Evolutionary conservation across 2,113 vertebrate genomes (phyloP), one percentile per base, ranked within the genome.

Genomic region (Colinus virginianus): DNA sequence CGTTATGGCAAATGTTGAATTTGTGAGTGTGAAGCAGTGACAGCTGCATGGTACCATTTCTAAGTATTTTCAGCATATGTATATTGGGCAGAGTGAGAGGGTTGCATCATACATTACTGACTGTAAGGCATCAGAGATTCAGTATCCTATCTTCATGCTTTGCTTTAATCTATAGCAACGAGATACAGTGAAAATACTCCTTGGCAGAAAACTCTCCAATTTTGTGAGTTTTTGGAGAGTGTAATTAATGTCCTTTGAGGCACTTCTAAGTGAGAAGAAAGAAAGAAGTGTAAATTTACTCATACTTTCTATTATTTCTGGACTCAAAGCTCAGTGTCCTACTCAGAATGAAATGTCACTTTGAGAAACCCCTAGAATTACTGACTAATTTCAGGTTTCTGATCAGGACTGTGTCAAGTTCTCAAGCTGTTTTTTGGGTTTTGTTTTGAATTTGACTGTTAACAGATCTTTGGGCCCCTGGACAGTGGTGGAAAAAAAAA

Each of bases 231-330:
- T 93, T 82, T 91, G 70, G 74, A 95, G 59, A 82, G 49, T 83
- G 70, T 87, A 96, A 95, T 95, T 95, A 92, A 66, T 78, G 49
- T 90, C 62, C 85, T 90, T 77, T 48, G 83, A 95, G 91, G 70
- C 32, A 78, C 23, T 86, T 94, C 77, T 22, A 91, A 94, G 77
- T n/a, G n/a, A 86, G 66, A 64, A 90, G 56, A 93, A 86, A 74
- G 59, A 78, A 13, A 76, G 25, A 62, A 81, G 22, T 76, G 48
- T 77, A 89, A 82, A 91, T 87, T 94, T 94, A 81, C 45, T 56
- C 23, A 56, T 78, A 25, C 14, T 78, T 77, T 59, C 91, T 72
- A 69, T 64, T 85, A 66, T 89, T 79, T 82, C 82, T 91, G 79
- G 22, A 9, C 34, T 86, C 17, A 76, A 84, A 80, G 11, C 43